A percentile compares a stretch with the other conserved stretches of the same genome.
phyloP scores from a whole-genome alignment of 2,113 vertebrate genomes.

The Pseudonaja textilis region DNA sequence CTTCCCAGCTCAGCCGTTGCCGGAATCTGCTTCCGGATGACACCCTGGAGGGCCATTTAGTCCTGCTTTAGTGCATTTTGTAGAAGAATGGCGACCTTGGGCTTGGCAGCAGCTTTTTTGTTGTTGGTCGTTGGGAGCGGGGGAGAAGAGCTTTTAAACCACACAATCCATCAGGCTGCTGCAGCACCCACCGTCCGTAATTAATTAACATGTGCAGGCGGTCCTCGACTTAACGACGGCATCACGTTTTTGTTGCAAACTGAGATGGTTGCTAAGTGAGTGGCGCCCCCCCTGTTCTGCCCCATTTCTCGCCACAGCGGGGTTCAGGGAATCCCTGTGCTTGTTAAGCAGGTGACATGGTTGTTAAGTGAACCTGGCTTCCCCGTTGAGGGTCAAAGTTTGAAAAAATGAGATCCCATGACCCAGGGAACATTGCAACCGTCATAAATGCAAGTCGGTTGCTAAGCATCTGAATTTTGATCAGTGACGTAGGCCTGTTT shows the following conservation, averaged over 20 bases:
- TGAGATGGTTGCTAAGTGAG: no score
- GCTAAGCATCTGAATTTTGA: no score
- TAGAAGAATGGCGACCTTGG: not conserved
- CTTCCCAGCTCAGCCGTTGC: not conserved
- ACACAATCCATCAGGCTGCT: not conserved
- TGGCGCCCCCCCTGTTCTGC: no score
- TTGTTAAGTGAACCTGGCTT: no score
- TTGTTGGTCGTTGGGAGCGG: no score
- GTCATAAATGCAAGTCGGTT: no score
- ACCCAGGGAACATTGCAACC: no score
- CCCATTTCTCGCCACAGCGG: no score
- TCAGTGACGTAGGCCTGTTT: no score
- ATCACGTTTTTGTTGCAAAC: no score
- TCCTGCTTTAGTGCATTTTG: not conserved
- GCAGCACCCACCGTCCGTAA: not conserved
- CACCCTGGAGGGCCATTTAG: rapidly evolving
- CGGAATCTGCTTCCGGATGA: not conserved
- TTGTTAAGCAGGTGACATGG: not conserved
- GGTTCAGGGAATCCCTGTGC: not conserved
- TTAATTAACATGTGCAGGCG: not conserved
- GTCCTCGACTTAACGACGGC: not conserved
- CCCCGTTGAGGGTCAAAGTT: no score
- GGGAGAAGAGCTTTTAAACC: not conserved
- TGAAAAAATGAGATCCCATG: no score
- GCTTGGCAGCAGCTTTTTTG: not conserved